phyloP scores from a whole-genome alignment of 2,888 invertebrate species.

The Drosophila niveifrons region DNA sequence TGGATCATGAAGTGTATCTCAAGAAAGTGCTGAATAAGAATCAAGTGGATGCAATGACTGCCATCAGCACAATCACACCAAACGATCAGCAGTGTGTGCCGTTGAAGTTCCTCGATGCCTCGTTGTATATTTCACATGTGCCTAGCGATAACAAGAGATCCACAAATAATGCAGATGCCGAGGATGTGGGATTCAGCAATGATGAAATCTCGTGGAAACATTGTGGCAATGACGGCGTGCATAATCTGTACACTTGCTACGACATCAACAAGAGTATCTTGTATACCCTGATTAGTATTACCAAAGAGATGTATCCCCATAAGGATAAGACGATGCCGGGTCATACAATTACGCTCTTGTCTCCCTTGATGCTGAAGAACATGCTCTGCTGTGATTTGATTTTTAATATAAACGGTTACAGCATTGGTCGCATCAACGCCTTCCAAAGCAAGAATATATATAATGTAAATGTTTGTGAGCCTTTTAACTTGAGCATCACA shows the following conservation, averaged over 20 bases:
- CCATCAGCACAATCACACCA: constrained; percentile 85
- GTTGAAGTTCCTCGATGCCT: constrained; percentile 90
- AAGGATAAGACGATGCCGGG: constrained; percentile 89
- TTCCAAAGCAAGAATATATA: constrained; percentile 86
- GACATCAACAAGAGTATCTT: constrained; percentile 78
- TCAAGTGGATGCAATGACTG: constrained; percentile 68
- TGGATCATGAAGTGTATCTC: constrained; percentile 90
- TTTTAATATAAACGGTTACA: constrained; percentile 86
- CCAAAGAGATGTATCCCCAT: constrained; percentile 92
- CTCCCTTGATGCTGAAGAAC: constrained; percentile 94
- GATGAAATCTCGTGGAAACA: constrained; percentile 82
- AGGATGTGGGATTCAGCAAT: constrained; percentile 81
- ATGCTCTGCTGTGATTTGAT: constrained; percentile 93
- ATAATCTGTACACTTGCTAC: constrained; percentile 78
- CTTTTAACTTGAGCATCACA: constrained; percentile 90
- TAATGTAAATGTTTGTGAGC: constrained; percentile 86
- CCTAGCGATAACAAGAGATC: constrained; percentile 38
- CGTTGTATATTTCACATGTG: constrained; percentile 89
- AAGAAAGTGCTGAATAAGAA: constrained; percentile 87
- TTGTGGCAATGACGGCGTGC: constrained; percentile 66
- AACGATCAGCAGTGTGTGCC: constrained; percentile 90
- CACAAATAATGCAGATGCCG: constrained; percentile 25
- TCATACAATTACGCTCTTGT: constrained; percentile 93
- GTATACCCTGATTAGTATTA: constrained; percentile 85
- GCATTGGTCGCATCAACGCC: constrained; percentile 86